A percentile compares a stretch with the other conserved stretches of the same genome.
These are phyloP conservation scores for Oryctes rhinoceros DNA, from an alignment of 1,140 invertebrate genomes.

Conservation along the genomic window DNA sequence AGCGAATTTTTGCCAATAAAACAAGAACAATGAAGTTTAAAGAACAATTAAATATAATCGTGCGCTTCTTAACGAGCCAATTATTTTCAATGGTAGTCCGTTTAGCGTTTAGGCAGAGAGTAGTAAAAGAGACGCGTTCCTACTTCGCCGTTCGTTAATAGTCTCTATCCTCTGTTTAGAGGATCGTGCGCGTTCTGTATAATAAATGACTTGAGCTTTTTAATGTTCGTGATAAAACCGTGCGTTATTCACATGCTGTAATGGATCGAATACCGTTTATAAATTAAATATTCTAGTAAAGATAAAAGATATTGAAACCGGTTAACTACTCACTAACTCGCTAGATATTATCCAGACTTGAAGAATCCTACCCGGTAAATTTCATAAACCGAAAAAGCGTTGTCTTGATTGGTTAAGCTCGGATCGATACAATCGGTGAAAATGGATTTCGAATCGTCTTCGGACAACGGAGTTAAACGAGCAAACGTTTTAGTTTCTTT, in stretches of 20 bases:
- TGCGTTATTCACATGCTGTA: constrained; percentile 29
- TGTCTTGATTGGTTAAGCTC: background rate
- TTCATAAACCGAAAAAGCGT: constrained; percentile 24
- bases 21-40: background rate
- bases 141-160: background rate
- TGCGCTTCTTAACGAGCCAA: constrained; percentile 28
- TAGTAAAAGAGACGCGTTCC: constrained; percentile 16
- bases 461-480: background rate
- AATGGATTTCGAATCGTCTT: constrained; percentile 1
- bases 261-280: constrained; percentile 40
- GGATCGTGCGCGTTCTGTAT: constrained; percentile 22
- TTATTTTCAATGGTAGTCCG: constrained; percentile 20
- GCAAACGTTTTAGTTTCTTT: too few species aligned
- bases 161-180: constrained; percentile 20
- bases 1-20: constrained; percentile 26
- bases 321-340: constrained; percentile 37
- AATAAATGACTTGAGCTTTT: constrained; percentile 41
- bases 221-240: constrained; percentile 36
- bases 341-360: constrained; percentile 23
- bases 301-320: constrained; percentile 38
- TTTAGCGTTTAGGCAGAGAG: background rate
- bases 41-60: constrained; percentile 31
- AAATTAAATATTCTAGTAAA: constrained; percentile 41
- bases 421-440: background rate
- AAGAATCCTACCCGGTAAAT: constrained; percentile 23